These are phyloP conservation scores for Tuberolachnus salignus DNA, from an alignment of 2,888 invertebrate genomes.

Conservation along the genomic window DNA sequence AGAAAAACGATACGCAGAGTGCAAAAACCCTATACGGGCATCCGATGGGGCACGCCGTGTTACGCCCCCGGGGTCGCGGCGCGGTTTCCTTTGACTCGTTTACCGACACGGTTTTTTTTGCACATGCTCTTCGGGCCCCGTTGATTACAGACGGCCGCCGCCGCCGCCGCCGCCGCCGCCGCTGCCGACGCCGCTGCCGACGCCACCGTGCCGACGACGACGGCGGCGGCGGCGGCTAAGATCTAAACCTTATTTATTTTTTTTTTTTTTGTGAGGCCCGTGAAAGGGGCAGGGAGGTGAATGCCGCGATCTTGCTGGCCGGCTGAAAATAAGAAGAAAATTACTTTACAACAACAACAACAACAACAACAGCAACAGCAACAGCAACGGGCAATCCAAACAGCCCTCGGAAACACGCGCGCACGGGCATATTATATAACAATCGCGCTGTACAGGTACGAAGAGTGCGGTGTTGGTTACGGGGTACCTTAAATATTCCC, in stretches of 20 bases:
- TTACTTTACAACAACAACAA: constrained; percentile 3
- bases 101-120: constrained; percentile 48
- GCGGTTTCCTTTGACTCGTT: constrained; percentile 33
- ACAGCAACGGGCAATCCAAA: not conserved
- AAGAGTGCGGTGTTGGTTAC: no score
- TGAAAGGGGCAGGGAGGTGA: not conserved
- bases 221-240: constrained; percentile 14
- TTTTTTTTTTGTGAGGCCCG: not conserved
- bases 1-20: constrained; percentile 14
- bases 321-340: constrained; percentile 27
- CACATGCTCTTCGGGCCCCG: constrained; percentile 38
- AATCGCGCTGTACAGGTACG: no score
- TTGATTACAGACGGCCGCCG: constrained; percentile 34
- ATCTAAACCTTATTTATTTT: constrained; percentile 34
- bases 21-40: not conserved
- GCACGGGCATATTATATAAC: no score
- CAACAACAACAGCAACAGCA: not conserved
- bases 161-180: not conserved
- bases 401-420: not conserved
- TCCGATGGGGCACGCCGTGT: constrained; percentile 4
- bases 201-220: not conserved
- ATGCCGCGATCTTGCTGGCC: constrained; percentile 4
- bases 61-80: constrained; percentile 7
- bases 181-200: not conserved
- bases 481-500: no score